Conservation (phyloP, 2,113 vertebrate species). For the Hydrolagus affinis region DNA sequence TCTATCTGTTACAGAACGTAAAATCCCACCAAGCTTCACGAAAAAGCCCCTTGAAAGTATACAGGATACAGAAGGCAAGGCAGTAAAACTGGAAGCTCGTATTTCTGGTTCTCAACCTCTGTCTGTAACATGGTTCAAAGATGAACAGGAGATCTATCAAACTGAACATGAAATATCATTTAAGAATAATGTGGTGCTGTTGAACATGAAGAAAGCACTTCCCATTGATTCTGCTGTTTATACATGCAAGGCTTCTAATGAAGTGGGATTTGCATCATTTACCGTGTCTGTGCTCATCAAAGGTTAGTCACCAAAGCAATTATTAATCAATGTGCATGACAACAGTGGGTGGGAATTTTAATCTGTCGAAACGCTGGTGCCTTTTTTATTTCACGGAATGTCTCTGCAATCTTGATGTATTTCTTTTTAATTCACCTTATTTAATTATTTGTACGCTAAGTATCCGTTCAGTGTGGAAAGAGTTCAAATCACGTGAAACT, state of each 20-base stretch:
- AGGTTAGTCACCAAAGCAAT: constrained; percentile 57
- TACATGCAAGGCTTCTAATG: constrained; percentile 77
- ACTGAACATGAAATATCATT: constrained; percentile 80
- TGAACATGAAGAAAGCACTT: constrained; percentile 69
- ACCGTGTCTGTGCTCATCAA: constrained; percentile 69
- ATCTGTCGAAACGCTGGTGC: not conserved
- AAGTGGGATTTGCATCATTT: constrained; percentile 72
- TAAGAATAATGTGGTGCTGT: constrained; percentile 70
- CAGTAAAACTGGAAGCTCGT: constrained; percentile 80
- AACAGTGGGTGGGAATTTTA: not conserved
- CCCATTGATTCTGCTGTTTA: constrained; percentile 72
- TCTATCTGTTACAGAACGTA: constrained; percentile 67
- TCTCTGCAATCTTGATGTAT: not conserved
- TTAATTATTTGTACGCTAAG: not conserved
- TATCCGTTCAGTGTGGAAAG: not conserved
- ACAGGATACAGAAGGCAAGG: constrained; percentile 80
- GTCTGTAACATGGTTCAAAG: constrained; percentile 76
- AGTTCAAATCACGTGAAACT: not conserved
- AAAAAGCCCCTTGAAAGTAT: constrained; percentile 80
- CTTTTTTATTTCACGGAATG: not conserved
- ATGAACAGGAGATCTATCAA: constrained; percentile 64
- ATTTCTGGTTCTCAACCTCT: constrained; percentile 86
- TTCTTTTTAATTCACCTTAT: not conserved
- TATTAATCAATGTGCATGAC: not conserved
- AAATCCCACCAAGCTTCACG: constrained; percentile 82